These are phyloP conservation scores for Euclidia mi DNA, from an alignment of 2,888 invertebrate species.

Conservation along the genomic window DNA sequence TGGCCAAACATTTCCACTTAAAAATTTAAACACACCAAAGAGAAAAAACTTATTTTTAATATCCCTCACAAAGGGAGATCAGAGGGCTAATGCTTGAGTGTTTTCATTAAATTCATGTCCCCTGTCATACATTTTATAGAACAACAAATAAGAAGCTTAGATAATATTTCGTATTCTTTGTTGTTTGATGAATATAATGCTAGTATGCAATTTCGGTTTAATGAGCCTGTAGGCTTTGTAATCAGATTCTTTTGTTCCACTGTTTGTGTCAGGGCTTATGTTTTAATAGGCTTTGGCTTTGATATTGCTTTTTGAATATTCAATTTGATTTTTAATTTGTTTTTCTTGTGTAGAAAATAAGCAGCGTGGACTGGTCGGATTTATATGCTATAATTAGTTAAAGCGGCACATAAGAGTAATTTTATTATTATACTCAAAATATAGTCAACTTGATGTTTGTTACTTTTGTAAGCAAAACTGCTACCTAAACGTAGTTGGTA, in stretches of 20 bases:
- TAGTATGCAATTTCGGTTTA: constrained; percentile 42
- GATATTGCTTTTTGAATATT: constrained; percentile 2
- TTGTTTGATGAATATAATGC: constrained; percentile 60
- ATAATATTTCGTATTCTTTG: constrained; percentile 67
- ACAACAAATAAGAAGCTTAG: constrained; percentile 76
- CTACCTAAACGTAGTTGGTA: too few species aligned
- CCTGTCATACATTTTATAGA: constrained; percentile 70
- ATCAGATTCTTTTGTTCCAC: constrained; percentile 1
- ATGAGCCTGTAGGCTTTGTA: constrained; percentile 34
- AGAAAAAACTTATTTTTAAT: constrained; percentile 44
- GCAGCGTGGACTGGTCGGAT: too few species aligned
- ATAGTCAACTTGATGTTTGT: too few species aligned
- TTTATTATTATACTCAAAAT: too few species aligned
- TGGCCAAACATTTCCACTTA: constrained; percentile 3
- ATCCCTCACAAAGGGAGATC: constrained; percentile 62
- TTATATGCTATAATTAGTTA: too few species aligned
- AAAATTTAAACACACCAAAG: constrained; percentile 14
- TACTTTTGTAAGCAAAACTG: too few species aligned
- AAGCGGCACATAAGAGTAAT: too few species aligned
- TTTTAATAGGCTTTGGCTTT: constrained; percentile 2
- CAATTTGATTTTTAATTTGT: too few species aligned
- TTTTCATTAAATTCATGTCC: constrained; percentile 68
- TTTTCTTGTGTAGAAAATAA: too few species aligned
- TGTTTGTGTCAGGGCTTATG: constrained; percentile 5
- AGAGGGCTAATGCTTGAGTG: constrained; percentile 55